Base-by-base conservation (phyloP, 2,797 vertebrate genomes). In the Melanotaenia trifasciata region DNA sequence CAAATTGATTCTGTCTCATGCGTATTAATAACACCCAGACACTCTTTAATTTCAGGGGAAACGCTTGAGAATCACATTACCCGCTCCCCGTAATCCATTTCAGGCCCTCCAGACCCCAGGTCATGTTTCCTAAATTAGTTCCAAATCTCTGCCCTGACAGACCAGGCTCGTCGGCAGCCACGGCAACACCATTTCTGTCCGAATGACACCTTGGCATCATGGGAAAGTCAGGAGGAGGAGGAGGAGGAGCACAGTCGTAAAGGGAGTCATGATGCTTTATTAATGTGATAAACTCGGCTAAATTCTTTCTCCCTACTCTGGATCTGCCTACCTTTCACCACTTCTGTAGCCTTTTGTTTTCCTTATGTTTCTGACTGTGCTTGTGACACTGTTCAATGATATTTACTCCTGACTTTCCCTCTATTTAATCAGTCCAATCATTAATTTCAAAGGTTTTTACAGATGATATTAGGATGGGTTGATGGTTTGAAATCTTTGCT, bases 91-190 rank as follows among this genome's bases (percentile, higher is more conserved):
- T 88, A 90, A 89, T 90, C 84, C 86, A 89, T 92, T 90, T 87
- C 80, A 90, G 78, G 74, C 66, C 79, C 86, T 81, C 53, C 56
- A 66, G 70, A 88, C 70, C 84, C 43, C 50, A n/a, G 86, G 87
- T 90, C 82, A 72, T 91, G 88, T 90, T 89, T 83, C 69, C 70
- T 67, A 84, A 85, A 94, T 93, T 79, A 92, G 82, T 75, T 89
- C 56, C 22, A 77, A 87, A 84, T 91, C 74, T 75, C 77, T 26
- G 36, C 70, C 70, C 61, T 62, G 84, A 79, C 85, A 83, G 76
- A 36, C 68, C 14, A 35, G 40, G 66, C 67, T 80, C 60, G 20
- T 67, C 35, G 10, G 71, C 77, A 20, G 80, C 78, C 76, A 70
- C 80, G 71, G 83, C 80, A 83, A 76, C 86, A 84, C 77, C 78